Base-by-base conservation (phyloP, 2,797 vertebrate species). In the Catostomus latipinnis region DNA sequence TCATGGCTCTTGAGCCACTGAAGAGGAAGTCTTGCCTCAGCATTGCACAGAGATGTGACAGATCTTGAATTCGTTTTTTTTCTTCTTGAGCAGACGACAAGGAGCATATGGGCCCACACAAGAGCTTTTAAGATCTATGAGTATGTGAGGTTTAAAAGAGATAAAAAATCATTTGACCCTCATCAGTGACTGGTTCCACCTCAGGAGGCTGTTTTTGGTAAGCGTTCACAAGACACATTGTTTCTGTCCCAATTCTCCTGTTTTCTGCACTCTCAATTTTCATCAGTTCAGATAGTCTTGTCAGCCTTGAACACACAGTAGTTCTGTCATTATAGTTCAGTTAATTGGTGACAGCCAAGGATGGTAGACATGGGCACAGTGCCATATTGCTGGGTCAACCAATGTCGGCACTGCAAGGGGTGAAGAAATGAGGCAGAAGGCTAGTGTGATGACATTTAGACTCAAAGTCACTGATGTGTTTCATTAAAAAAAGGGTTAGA, bases 21-120 rank as follows among this genome's bases (percentile, higher is more conserved):
- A 75, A 69, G 34, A 63, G 56, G 49, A 75, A 75, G 72, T 56
- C 50, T 74, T 52, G 60, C 50, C 8, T 75, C 8, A 54, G 72
- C 52, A 62, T 18, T 57, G 54, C 48, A 53, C 13, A 74, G 54
- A 56, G 13, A 56, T 34, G n/a, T 18, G 57, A 62, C 79, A 80
- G 53, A 48, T 60, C 53, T 54, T 81, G 22, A 62, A 57, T 70
- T 46, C 2, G 2, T 56, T 81, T 67, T 18, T 52, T 50, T 43
- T 61, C 74, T 54, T 75, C 34, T 56, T 62, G 34, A 61, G 71
- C 79, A 74, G 56, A 18, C 48, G 62, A 57, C 46, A 52, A 78
- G 57, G 34, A 71, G 54, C 34, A 73, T 66, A 56, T 34, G 46
- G 18, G 48, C 65, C 14, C 53, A 49, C 58, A 66, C 53, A 56